Base-by-base conservation (phyloP, 2,888 invertebrate genomes). In the Tetheella fluctuosa region DNA sequence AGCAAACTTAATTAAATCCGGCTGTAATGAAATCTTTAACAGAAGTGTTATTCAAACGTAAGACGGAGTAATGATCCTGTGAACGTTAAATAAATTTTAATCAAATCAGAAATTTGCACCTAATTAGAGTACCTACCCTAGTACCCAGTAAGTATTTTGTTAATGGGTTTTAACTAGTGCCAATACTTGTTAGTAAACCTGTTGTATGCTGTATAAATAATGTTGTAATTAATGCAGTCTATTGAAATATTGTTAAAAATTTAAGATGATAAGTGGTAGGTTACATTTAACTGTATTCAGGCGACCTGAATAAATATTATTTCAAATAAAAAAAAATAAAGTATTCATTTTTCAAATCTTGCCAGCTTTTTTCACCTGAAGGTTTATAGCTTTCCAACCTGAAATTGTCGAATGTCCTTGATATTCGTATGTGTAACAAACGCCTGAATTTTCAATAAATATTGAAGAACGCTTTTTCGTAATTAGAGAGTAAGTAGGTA, bases 71-170 rank as follows among this genome's bases (percentile, higher is more conserved):
- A 77, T 73, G 73, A 77, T 71, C 65, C 71, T 63, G 64, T 67
- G 68, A 73, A 76, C 73, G 77, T 75, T 73, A 68, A 74, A 71
- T 76, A 76, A 73, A 77, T 75, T 77, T 76, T 80, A 81, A 82
- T 80, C 76, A 80, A 78, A 77, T 78, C 69, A 73, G 71, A 74
- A 79, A 79, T 79, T 77, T 76, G 73, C 68, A 74, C 64, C 64
- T 76, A 83, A 80, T 81, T 74, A 76, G 78, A 74, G 74, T 79
- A 78, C 81, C 77, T n/a, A n/a, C n/a, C n/a, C n/a, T n/a, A n/a
- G n/a, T n/a, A n/a, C n/a, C 80, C 84, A 84, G 84, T 83, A 30
- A 13, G 34, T 34, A 86, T 81, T 79, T 84, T 78, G 74, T 77
- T 77, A 80, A 80, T 83, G 79, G 78, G 68, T 79, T 78, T 71